Evolutionary conservation across 2,113 vertebrate genomes (phyloP), one percentile per base, ranked within the genome.

Genomic region (Rhinogobius similis): DNA sequence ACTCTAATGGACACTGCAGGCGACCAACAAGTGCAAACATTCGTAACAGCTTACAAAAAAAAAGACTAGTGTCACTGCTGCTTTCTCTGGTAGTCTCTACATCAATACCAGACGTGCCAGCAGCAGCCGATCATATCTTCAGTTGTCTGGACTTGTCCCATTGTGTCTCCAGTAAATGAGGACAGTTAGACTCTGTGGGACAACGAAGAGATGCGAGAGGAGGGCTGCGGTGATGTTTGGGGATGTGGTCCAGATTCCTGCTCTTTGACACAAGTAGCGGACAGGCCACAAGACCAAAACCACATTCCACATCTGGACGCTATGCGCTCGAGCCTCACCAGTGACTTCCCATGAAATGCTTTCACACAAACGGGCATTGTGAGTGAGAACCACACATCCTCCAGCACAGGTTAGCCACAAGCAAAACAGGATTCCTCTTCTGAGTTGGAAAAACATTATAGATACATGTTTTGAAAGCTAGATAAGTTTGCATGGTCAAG

Each of bases 261-360:
- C 73, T 68, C 69, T 0, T 73, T 67, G 67, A 78, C 66, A 64
- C 46, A 66, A 62, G 50, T 18, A 53, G 36, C 53, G 62, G 77
- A 46, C 62, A 12, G 62, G 21, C 70, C 13, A 41, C 44, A 16
- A 75, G 77, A 73, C 65, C 21, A 62, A 46, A 70, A 78, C 73
- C 24, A 76, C 87, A 90, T 90, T 90, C 85, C 85, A 88, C 85
- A 88, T 87, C 88, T 87, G 88, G 83, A 83, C 69, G 82, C 6
- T 75, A 87, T 83, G 83, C 78, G 71, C 65, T 65, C 67, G 16
- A 64, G 71, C 71, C 71, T 78, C 23, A 64, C 67, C 53, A 64
- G 44, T 62, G 20, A 65, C 62, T 71, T 72, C 62, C 44, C 70
- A 64, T 64, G 41, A 20, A 52, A 70, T 27, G 38, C 74, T 68